These are phyloP conservation scores for Blomia tropicalis DNA, from an alignment of 2,888 invertebrate genomes.

Conservation along the genomic window DNA sequence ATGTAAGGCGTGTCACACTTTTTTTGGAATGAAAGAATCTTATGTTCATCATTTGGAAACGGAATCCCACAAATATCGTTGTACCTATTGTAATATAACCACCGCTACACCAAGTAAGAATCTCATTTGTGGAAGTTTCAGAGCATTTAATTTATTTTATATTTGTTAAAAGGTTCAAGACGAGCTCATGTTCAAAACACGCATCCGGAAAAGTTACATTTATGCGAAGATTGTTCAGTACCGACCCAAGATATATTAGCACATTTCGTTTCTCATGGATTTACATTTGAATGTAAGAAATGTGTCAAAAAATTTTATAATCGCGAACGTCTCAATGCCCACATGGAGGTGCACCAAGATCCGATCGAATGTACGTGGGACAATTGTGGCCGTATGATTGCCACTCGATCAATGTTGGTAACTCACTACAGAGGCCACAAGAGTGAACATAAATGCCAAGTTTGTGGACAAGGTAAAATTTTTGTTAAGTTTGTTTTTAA, in stretches of 20 bases:
- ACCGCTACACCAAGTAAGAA: slow-evolving; percentile 30
- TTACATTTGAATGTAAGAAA: slow-evolving; percentile 30
- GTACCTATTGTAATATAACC: slow-evolving; percentile 31
- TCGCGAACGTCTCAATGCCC: slow-evolving; percentile 30
- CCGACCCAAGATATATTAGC: slow-evolving; percentile 23
- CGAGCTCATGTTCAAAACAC: slow-evolving; percentile 31
- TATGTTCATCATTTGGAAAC: slow-evolving; percentile 31
- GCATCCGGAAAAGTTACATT: slow-evolving; percentile 29
- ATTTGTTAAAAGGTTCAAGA: slow-evolving; percentile 29
- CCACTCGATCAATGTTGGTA: slow-evolving; percentile 30
- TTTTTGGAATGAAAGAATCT: slow-evolving; percentile 31
- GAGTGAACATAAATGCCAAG: slow-evolving; percentile 29
- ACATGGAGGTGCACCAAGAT: slow-evolving; percentile 31
- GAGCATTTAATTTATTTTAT: not conserved
- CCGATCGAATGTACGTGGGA: slow-evolving; percentile 31
- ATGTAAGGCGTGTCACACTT: slow-evolving; percentile 31
- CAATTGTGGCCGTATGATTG: slow-evolving; percentile 29
- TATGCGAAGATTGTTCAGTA: slow-evolving; percentile 29
- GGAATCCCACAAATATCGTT: slow-evolving; percentile 31
- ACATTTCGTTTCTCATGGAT: slow-evolving; percentile 28
- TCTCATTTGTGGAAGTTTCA: not conserved
- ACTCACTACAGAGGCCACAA: slow-evolving; percentile 30
- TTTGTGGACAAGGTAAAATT: slow-evolving; percentile 29
- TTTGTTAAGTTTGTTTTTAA: not conserved
- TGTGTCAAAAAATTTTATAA: slow-evolving; percentile 31